Conservation (phyloP, 2,113 vertebrate genomes). For the Cinclus mexicanus region DNA sequence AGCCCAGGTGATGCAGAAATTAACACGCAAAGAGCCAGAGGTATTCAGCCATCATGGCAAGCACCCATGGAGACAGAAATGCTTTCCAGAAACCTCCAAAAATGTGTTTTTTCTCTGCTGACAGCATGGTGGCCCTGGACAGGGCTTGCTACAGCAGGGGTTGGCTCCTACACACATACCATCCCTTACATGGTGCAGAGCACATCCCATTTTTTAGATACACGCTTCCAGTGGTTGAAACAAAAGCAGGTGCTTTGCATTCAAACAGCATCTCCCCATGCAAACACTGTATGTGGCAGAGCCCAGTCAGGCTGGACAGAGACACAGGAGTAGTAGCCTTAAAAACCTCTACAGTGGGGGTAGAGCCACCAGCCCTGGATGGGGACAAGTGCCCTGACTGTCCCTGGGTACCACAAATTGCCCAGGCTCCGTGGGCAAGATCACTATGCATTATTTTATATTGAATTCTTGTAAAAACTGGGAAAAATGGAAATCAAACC, state of each 20-base stretch:
- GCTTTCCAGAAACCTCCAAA: neutral
- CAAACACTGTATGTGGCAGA: neutral
- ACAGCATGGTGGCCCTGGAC: neutral
- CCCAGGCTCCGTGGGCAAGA: neutral
- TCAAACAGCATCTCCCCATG: neutral
- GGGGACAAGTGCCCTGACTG: neutral
- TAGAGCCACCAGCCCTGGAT: neutral
- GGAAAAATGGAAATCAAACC: neutral
- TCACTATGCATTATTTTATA: neutral
- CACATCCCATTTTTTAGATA: neutral
- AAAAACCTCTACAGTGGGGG: neutral
- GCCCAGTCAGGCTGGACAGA: neutral
- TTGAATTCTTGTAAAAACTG: neutral
- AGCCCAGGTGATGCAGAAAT: neutral
- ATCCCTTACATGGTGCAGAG: neutral
- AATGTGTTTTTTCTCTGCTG: neutral
- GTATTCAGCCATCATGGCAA: neutral
- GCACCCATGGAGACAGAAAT: neutral
- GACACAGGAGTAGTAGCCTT: neutral
- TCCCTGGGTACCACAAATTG: neutral
- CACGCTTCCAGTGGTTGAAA: accelerated
- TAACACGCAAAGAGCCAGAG: neutral
- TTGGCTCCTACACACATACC: neutral
- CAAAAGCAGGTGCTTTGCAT: neutral
- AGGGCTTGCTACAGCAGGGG: neutral